Conservation (phyloP, 2,888 invertebrate species). For the Nemoura dubitans region DNA sequence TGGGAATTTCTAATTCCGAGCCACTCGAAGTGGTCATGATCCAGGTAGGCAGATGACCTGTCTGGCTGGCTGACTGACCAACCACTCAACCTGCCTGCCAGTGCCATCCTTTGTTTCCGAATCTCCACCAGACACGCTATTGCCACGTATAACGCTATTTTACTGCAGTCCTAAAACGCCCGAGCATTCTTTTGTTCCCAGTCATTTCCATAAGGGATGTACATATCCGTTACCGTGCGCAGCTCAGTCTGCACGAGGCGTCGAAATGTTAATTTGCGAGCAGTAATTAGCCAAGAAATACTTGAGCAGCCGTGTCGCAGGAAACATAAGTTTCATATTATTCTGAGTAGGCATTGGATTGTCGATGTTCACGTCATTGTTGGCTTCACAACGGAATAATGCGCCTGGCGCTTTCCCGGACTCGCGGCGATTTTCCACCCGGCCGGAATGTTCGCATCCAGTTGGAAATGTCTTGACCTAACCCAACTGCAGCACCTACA, state of each 20-base stretch:
- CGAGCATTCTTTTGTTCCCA: not conserved
- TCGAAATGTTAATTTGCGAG: not conserved
- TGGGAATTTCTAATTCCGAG: not conserved
- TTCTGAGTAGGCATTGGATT: not conserved
- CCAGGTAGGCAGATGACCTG: not conserved
- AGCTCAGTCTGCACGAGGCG: not conserved
- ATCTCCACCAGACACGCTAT: too few relatives aligned
- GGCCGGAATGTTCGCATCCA: not conserved
- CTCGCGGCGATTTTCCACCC: not conserved
- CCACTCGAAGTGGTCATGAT: not conserved
- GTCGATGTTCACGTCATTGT: not conserved
- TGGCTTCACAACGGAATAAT: not conserved
- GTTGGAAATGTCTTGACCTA: not conserved
- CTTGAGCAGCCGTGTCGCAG: not conserved
- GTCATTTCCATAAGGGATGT: slow-evolving; percentile 4
- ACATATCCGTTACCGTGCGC: not conserved
- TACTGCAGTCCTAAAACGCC: not conserved
- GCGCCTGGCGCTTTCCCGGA: not conserved
- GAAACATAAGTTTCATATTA: slow-evolving; percentile 3
- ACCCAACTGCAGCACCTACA: not conserved
- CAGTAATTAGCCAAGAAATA: not conserved
- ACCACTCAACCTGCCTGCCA: not conserved
- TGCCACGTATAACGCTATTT: too few relatives aligned
- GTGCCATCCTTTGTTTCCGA: not conserved
- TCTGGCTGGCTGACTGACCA: not conserved